These are phyloP conservation scores for Podarcis raffonei DNA, from an alignment of 2,113 vertebrate species.

Conservation along the genomic window DNA sequence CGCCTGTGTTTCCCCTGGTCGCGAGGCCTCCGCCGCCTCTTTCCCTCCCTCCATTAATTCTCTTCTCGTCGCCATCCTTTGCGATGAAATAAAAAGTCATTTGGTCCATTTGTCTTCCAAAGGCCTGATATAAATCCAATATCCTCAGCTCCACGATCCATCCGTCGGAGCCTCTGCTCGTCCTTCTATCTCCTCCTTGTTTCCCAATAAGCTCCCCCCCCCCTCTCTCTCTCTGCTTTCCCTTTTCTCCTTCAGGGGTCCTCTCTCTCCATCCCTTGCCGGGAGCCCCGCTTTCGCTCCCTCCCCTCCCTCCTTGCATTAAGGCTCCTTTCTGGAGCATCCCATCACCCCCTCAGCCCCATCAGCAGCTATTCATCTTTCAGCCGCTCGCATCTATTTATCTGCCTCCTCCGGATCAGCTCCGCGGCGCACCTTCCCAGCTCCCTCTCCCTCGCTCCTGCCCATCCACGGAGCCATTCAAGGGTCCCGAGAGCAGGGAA, in stretches of 20 bases:
- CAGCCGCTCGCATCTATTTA: background rate
- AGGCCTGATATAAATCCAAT: background rate
- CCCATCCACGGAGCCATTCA: too few species aligned
- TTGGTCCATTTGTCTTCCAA: background rate
- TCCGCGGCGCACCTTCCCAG: background rate
- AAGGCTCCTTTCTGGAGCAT: background rate
- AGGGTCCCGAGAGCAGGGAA: constrained; percentile 53
- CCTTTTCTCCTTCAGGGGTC: background rate
- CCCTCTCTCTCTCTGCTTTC: too few species aligned
- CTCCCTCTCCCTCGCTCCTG: background rate
- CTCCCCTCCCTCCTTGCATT: background rate
- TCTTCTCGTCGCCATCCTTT: background rate
- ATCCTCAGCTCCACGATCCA: background rate
- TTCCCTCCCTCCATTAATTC: background rate
- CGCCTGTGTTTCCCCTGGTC: background rate
- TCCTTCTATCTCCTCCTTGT: background rate
- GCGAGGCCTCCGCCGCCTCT: too few species aligned
- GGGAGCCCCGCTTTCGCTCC: background rate
- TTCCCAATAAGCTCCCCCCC: background rate
- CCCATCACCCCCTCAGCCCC: background rate
- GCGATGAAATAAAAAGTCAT: background rate
- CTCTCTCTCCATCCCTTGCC: background rate
- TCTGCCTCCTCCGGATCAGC: background rate
- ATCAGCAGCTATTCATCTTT: background rate
- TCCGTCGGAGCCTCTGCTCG: background rate